These are phyloP conservation scores for Cheilosia urbana DNA, from an alignment of 2,888 invertebrate genomes.

Conservation along the genomic window DNA sequence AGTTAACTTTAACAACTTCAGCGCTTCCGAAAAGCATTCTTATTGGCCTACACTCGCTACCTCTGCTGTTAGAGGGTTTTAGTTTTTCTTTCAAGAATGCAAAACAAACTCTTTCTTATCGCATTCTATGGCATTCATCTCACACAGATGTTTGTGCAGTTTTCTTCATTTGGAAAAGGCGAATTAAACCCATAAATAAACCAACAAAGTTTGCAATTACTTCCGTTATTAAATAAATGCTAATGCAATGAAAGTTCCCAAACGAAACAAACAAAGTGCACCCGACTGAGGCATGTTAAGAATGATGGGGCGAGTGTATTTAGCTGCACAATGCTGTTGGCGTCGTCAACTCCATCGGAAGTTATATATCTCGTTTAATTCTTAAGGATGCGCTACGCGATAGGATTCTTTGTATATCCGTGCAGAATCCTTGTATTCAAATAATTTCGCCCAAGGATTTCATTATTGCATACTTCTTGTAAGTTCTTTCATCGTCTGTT, in stretches of 20 bases:
- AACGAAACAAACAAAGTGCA: constrained; percentile 40
- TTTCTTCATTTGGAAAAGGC: not conserved
- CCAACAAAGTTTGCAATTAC: constrained; percentile 39
- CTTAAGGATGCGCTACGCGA: constrained; percentile 8
- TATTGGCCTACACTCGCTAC: too few species aligned
- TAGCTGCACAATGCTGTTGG: constrained; percentile 9
- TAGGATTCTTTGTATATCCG: constrained; percentile 8
- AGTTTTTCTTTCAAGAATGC: too few species aligned
- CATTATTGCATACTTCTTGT: constrained; percentile 46
- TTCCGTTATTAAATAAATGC: constrained; percentile 56
- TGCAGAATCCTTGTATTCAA: constrained; percentile 31
- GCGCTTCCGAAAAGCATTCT: too few species aligned
- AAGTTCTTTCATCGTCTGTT: constrained; percentile 17
- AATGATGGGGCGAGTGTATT: constrained; percentile 1
- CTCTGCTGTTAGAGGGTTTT: too few species aligned
- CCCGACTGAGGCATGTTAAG: constrained; percentile 15
- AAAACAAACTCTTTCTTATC: too few species aligned
- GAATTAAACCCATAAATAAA: not conserved
- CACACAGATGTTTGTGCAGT: too few species aligned
- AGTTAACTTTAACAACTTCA: too few species aligned
- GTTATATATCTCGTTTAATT: constrained; percentile 45
- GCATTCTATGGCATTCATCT: too few species aligned
- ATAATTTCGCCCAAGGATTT: constrained; percentile 62
- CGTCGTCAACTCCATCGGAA: constrained; percentile 38
- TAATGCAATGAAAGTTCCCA: constrained; percentile 22